phyloP scores from a whole-genome alignment of 2,888 invertebrate genomes.

The Caenorhabditis japonica region DNA sequence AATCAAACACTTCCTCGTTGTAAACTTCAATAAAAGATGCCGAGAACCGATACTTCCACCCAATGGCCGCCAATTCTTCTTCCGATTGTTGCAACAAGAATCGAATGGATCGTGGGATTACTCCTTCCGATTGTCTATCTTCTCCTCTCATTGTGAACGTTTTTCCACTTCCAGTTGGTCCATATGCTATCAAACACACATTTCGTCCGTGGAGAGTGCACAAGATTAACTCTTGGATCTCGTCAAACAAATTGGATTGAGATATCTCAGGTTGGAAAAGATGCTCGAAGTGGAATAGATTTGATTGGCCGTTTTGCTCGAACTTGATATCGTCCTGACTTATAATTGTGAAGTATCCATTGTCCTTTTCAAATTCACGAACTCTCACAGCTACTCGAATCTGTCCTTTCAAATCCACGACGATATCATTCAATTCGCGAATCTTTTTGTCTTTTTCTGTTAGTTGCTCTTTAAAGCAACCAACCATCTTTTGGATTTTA shows the following conservation, averaged over 20 bases:
- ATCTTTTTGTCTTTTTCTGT: constrained; percentile 16
- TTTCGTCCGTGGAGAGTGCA: constrained; percentile 64
- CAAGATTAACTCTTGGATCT: constrained; percentile 60
- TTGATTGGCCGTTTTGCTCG: constrained; percentile 21
- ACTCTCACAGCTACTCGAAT: constrained; percentile 60
- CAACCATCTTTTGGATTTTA: constrained; percentile 18
- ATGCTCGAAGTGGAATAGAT: constrained; percentile 50
- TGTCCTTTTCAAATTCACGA: constrained; percentile 26
- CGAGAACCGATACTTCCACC: constrained; percentile 81
- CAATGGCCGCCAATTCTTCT: constrained; percentile 35
- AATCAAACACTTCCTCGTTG: constrained; percentile 87
- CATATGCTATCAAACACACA: constrained; percentile 65
- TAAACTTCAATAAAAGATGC: constrained; percentile 89
- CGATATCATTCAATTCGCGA: constrained; percentile 52
- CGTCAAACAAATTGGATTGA: constrained; percentile 54
- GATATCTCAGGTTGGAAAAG: constrained; percentile 44
- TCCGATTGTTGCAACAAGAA: constrained; percentile 49
- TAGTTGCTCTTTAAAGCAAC: constrained; percentile 15
- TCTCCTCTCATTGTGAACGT: constrained; percentile 67
- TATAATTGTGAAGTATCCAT: not conserved
- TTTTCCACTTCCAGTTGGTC: constrained; percentile 69
- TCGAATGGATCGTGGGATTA: constrained; percentile 59
- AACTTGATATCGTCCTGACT: constrained; percentile 28
- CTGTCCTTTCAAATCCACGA: constrained; percentile 61
- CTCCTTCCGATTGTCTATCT: constrained; percentile 36